Evolutionary conservation across 1,140 invertebrate species (phyloP), one percentile per base, ranked within the genome.

Genomic region (Bombus difficillimus): DNA sequence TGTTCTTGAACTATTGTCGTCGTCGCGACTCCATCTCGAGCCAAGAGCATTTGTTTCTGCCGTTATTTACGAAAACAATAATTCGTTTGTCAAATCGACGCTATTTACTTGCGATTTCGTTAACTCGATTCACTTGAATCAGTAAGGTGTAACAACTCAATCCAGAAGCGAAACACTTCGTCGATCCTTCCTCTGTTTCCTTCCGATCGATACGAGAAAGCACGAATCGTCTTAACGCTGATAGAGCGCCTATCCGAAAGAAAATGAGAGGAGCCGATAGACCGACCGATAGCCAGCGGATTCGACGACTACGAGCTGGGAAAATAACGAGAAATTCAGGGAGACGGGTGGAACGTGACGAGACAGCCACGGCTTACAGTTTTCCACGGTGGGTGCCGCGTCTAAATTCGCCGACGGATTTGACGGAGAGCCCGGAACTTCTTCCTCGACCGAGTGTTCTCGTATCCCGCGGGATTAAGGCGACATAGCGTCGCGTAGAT

Each of bases 361-460:
- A 79, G 74, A 41, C 37, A 57, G 64, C 34, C 18, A 18, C 32
- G 81, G 72, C 72, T 83, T 83, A 76, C 32, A 34, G 34, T 68
- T 34, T 71, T 57, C 75, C 59, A 18, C 10, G 32, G 74, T 34
- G 41, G 37, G 37, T 57, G 66, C 72, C 66, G 83, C 75, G 62
- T 84, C 76, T 84, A 84, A 84, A 84, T 84, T 84, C 83, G 68
- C 74, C n/a, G 37, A 57, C 64, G 83, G 83, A 84, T 84, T 84
- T 79, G 64, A 80, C 68, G 37, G 37, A 76, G 43, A 18, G 62
- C 9, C 41, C 15, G 76, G 18, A 72, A 79, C 66, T 79, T 78
- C 82, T 34, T 34, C 32, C n/a, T 5, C 25, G 71, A 22, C n/a
- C 41, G 59, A 28, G 57, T 73, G 69, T 73, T 81, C 68, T 4